phyloP scores from a whole-genome alignment of 2,113 vertebrate genomes.

The Myodes glareolus region DNA sequence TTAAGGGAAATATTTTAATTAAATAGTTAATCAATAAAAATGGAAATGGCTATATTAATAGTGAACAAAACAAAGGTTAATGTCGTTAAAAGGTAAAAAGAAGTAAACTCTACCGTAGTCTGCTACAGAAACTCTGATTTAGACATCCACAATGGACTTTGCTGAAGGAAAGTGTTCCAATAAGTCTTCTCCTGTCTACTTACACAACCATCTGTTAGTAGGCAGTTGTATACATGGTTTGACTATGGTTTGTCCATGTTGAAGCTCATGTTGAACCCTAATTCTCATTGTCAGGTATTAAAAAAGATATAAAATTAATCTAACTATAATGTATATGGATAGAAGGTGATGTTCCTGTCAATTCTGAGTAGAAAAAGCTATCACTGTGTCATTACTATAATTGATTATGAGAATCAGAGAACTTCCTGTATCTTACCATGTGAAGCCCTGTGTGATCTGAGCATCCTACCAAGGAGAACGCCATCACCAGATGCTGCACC shows the following conservation, averaged over 20 bases:
- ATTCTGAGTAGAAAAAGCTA: background rate
- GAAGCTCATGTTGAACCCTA: background rate
- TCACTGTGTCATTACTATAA: background rate
- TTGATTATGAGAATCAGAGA: accelerated
- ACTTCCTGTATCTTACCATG: background rate
- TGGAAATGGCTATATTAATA: background rate
- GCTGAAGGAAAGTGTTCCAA: background rate
- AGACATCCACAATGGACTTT: background rate
- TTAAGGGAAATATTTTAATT: background rate
- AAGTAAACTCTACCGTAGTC: background rate
- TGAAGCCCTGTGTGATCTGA: background rate
- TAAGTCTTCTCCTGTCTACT: background rate
- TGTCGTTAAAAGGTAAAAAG: background rate
- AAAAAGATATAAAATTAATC: background rate
- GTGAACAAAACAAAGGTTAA: background rate
- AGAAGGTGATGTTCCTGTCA: background rate
- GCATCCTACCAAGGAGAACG: background rate
- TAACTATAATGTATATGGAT: background rate
- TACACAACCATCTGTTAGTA: background rate
- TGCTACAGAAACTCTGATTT: background rate
- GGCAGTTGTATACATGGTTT: background rate
- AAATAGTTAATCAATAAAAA: background rate
- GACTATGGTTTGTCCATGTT: background rate
- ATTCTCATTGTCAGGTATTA: no score
- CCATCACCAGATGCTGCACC: background rate